These are phyloP conservation scores for Cephalopterus ornatus DNA, from an alignment of 2,113 vertebrate genomes.

Conservation along the genomic window DNA sequence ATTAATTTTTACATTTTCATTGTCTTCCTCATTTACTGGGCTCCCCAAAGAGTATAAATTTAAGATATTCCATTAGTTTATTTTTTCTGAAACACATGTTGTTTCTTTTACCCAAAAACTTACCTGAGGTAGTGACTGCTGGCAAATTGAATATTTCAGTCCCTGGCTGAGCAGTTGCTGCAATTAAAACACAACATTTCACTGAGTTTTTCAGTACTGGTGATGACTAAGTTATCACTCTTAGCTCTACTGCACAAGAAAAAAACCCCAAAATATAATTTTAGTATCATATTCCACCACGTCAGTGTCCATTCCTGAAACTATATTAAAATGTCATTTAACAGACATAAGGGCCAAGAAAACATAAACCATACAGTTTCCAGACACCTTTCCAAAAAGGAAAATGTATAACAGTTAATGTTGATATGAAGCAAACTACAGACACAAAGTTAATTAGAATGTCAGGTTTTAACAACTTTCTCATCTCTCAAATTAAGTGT, in stretches of 20 bases:
- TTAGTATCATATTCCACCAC: background rate
- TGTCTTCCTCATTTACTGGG: background rate
- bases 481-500: background rate
- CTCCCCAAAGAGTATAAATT: background rate
- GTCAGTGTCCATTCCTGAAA: background rate
- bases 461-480: background rate
- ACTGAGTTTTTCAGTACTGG: background rate
- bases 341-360: background rate
- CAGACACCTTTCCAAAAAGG: background rate
- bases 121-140: conserved; percentile 95
- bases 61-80: background rate
- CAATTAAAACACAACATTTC: conserved; percentile 47
- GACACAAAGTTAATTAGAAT: background rate
- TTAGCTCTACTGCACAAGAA: background rate
- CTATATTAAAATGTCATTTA: background rate
- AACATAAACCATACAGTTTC: background rate
- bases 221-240: background rate
- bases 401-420: background rate
- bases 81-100: background rate
- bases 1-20: background rate
- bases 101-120: conserved; percentile 18
- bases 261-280: background rate
- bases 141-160: conserved; percentile 99
- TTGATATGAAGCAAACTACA: background rate
- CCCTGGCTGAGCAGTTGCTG: conserved; percentile 95